Base-by-base conservation (phyloP, 2,888 invertebrate genomes). In the Malthinus flaveolus region DNA sequence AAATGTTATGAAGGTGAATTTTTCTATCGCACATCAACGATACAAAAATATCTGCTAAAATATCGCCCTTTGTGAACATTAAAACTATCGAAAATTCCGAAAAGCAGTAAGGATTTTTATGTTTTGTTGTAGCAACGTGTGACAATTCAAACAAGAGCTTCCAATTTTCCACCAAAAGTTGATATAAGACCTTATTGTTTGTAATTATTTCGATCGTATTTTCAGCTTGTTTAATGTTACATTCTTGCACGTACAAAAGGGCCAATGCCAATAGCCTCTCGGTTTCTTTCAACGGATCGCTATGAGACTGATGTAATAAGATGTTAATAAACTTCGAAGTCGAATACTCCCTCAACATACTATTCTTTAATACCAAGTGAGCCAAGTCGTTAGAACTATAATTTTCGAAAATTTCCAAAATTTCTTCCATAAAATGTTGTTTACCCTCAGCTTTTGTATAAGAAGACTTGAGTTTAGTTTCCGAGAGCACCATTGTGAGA, bases 11-110 rank as follows among this genome's bases (percentile, higher is more conserved):
- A 49, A 83, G 68, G 11, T 76, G 78, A 7, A 82, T 69, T 37
- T 72, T 75, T 15, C 78, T 77, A 32, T 80, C 75, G 36, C 73
- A 68, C 32, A 84, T 79, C n/a, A 84, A 69, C 45, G 72, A 71
- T 6, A 81, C 79, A 3, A 85, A 75, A 11, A 83, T 72, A 3
- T 79, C 73, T 0, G 83, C 78, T 39, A 85, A 76, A 10, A 80
- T 73, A 5, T 75, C 73, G 1, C 81, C 80, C 63, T 81, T 80
- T 5, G 77, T 73, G 34, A 79, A 76, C 69, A 84, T 83, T 34
- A 85, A 69, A 10, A 81, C 73, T 4, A 82, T 79, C 1, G 83
- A 77, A 7, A 85, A 77, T 64, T 85, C 85, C 0, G 85, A 84
- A 64, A 85, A 84, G 1, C 81, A 81, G 0, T 78, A 72, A 0